These are phyloP conservation scores for Galagoides demidoff DNA, from an alignment of 2,797 vertebrate species.

Conservation along the genomic window DNA sequence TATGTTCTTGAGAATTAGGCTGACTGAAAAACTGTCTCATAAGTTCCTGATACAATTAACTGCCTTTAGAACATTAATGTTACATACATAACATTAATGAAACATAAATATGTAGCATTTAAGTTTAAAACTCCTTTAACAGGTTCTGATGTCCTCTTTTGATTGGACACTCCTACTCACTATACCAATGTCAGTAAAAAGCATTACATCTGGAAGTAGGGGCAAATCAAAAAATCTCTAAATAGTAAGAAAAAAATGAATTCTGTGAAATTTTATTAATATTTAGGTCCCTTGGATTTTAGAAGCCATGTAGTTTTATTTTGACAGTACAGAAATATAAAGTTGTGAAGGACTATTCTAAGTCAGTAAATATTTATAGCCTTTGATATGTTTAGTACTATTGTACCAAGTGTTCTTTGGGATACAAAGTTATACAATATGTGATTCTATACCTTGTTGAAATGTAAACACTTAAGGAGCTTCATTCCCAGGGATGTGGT, in stretches of 20 bases:
- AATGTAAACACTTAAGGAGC: not conserved
- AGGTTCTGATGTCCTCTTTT: not conserved
- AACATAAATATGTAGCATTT: constrained; percentile 5
- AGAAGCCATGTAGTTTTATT: constrained; percentile 36
- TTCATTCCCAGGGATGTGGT: constrained; percentile 19
- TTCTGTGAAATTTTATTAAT: constrained; percentile 29
- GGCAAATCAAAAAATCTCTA: not conserved
- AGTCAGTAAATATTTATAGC: constrained; percentile 55
- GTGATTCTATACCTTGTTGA: constrained; percentile 14
- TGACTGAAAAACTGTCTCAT: constrained; percentile 12
- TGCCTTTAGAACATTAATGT: constrained; percentile 10
- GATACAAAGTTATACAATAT: constrained; percentile 49
- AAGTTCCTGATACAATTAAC: constrained; percentile 34
- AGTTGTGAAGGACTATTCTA: constrained; percentile 36
- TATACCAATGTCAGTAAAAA: not conserved
- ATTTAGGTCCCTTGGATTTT: constrained; percentile 53
- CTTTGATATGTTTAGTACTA: not conserved
- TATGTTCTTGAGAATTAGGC: constrained; percentile 32
- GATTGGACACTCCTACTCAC: not conserved
- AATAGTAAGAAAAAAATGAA: not conserved
- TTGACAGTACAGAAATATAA: not conserved
- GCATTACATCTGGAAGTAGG: not conserved
- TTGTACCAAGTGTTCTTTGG: constrained; percentile 23
- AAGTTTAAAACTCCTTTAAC: not conserved
- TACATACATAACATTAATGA: not conserved